phyloP scores from a whole-genome alignment of 2,113 vertebrate genomes.

The Hyaena hyaena region DNA sequence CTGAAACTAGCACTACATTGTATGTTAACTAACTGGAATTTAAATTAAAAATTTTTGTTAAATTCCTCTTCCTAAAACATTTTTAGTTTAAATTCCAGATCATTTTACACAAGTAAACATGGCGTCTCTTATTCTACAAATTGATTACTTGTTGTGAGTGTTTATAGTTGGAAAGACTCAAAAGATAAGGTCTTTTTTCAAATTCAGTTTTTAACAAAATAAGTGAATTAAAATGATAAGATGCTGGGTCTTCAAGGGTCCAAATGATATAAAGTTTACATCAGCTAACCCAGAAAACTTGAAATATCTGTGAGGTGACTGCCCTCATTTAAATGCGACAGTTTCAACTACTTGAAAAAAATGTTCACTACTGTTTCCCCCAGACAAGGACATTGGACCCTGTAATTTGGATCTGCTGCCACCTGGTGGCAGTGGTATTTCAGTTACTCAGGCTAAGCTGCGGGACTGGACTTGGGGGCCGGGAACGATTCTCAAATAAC shows the following conservation, averaged over 20 bases:
- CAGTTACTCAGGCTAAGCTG: neutral
- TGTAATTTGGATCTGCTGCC: conserved; percentile 21
- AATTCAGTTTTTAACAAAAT: conserved; percentile 28
- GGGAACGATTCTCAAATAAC: accelerated
- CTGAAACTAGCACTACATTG: neutral
- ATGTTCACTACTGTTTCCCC: neutral
- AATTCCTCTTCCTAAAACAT: no score
- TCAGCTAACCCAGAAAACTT: neutral
- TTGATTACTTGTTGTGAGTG: neutral
- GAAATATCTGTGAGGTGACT: neutral
- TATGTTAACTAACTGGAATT: neutral
- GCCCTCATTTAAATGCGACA: no score
- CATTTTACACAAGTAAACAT: neutral
- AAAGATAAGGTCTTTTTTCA: neutral
- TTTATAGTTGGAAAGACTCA: neutral
- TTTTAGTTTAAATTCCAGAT: neutral
- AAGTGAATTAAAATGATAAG: neutral
- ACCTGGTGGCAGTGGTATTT: neutral
- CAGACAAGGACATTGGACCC: neutral
- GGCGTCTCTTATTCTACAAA: neutral
- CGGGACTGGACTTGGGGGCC: accelerated
- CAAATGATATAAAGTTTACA: neutral
- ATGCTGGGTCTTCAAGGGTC: neutral
- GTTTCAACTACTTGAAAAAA: neutral
- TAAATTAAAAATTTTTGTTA: neutral